Conservation (phyloP, 53 echinoderm and acorn worm species). For the Mesocentrotus franciscanus region DNA sequence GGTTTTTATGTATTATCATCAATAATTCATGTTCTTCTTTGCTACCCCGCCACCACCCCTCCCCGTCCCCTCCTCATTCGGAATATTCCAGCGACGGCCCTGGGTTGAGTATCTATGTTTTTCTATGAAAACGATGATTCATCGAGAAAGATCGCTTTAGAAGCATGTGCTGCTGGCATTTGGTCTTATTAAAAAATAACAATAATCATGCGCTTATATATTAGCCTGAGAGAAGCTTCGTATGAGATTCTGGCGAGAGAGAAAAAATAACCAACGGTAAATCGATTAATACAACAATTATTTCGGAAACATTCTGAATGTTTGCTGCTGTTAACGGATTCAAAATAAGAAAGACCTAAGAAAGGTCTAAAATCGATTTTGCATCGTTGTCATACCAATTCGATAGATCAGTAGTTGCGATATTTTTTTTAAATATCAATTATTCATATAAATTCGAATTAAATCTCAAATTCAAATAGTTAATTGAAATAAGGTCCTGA, state of each 20-base stretch:
- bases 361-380: neutral
- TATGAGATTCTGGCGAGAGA: neutral
- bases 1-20: too few relatives aligned
- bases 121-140: slow-evolving; percentile 22
- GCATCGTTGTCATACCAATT: too few relatives aligned
- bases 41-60: neutral
- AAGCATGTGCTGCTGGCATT: neutral
- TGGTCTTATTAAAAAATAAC: neutral
- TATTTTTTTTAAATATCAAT: too few relatives aligned
- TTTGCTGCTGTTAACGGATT: neutral
- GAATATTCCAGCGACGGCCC: neutral
- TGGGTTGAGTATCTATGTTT: neutral
- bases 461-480: too few relatives aligned
- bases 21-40: neutral
- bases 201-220: neutral
- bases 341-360: neutral
- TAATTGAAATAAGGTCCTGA: too few relatives aligned
- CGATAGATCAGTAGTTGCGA: too few relatives aligned
- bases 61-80: neutral
- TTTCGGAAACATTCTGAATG: neutral
- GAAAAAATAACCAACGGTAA: neutral
- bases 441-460: too few relatives aligned
- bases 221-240: neutral
- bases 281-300: neutral
- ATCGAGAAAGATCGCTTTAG: slow-evolving; percentile 1